Evolutionary conservation across 2,888 invertebrate species (phyloP).

Genomic region (Ophioninae sp.): DNA sequence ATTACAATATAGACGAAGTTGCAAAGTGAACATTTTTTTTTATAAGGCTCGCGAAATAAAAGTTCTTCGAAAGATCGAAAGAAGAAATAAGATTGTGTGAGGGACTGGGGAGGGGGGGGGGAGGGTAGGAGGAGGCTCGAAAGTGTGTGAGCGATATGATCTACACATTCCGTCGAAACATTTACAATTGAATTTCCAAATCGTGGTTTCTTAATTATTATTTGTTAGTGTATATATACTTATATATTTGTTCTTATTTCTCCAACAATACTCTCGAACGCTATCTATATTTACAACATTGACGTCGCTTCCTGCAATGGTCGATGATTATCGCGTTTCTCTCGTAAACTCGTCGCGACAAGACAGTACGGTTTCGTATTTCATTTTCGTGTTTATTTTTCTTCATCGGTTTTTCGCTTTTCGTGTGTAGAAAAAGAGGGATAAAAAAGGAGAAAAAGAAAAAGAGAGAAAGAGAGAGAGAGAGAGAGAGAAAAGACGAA

Average conservation of each 20-base stretch:
- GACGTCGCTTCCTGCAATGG: conserved; percentile 44
- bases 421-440: conserved; percentile 25
- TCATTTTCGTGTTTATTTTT: not conserved
- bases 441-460: conserved; percentile 31
- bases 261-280: conserved; percentile 53
- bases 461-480: conserved; percentile 10
- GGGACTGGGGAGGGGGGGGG: not conserved
- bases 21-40: conserved; percentile 25
- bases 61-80: conserved; percentile 25
- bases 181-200: conserved; percentile 41
- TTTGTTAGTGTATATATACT: conserved; percentile 39
- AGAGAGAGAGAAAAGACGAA: conserved; percentile 1
- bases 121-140: not conserved
- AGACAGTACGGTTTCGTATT: conserved; percentile 33
- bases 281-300: conserved; percentile 61
- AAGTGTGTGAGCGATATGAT: not conserved
- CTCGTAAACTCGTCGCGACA: conserved; percentile 24
- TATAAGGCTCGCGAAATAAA: conserved; percentile 9
- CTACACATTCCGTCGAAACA: conserved; percentile 42
- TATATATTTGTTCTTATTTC: conserved; percentile 4
- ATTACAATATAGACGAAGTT: conserved; percentile 13
- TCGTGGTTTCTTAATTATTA: conserved; percentile 31
- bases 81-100: not conserved
- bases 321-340: conserved; percentile 16
- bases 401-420: not conserved